Evolutionary conservation across 2,797 vertebrate species (phyloP).

Genomic region (Oophaga sylvatica): DNA sequence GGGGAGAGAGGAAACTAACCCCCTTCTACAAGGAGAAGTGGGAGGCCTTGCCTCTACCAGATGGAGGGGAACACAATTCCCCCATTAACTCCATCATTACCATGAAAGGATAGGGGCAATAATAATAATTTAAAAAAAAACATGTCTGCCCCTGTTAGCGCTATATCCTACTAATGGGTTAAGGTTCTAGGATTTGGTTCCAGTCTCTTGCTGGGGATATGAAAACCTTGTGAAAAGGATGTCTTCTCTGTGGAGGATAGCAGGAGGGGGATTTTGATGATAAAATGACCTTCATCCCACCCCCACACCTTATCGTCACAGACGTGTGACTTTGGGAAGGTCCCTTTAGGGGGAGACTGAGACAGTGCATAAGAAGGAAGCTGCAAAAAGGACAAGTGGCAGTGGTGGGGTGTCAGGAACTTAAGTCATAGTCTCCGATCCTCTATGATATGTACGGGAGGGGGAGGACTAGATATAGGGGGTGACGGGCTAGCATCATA

Average conservation of each 20-base stretch:
- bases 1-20: conserved; percentile 37
- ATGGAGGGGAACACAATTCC: conserved; percentile 48
- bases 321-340: conserved; percentile 56
- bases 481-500: not conserved
- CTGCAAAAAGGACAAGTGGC: not conserved
- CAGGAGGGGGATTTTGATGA: conserved; percentile 48
- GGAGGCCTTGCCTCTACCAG: conserved; percentile 37
- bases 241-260: conserved; percentile 15
- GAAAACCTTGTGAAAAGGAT: conserved; percentile 6
- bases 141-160: not conserved
- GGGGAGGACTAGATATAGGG: not conserved
- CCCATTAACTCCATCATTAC: conserved; percentile 31
- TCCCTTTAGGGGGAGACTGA: conserved; percentile 51
- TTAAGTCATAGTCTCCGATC: conserved; percentile 13
- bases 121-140: not conserved
- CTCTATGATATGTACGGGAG: not conserved
- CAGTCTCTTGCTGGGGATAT: not conserved
- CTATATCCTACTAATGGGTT: not conserved
- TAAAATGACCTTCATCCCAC: conserved; percentile 49
- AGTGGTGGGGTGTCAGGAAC: not conserved
- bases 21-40: conserved; percentile 44
- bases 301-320: conserved; percentile 54
- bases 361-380: conserved; percentile 40
- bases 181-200: not conserved
- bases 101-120: not conserved